These are phyloP conservation scores for Gambusia affinis DNA, from an alignment of 2,113 vertebrate genomes.

Conservation along the genomic window DNA sequence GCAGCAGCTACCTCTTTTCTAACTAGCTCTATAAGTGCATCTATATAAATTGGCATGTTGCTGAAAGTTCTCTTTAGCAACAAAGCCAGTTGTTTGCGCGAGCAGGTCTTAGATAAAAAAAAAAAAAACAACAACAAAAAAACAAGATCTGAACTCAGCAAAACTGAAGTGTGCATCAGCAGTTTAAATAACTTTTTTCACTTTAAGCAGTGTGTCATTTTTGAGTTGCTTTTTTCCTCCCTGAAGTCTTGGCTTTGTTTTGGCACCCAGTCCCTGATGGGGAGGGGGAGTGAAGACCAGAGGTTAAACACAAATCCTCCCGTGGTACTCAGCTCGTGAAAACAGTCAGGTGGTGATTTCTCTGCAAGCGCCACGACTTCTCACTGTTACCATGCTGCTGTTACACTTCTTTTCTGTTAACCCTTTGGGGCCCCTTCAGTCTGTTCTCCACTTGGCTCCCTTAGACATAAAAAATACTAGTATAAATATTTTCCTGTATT, in stretches of 20 bases:
- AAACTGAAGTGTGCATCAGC: conserved; percentile 48
- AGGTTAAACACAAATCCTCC: conserved; percentile 71
- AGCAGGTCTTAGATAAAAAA: conserved; percentile 22
- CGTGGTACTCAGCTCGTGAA: conserved; percentile 65
- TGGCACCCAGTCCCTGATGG: conserved; percentile 49
- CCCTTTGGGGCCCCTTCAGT: not conserved
- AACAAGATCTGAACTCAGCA: conserved; percentile 33
- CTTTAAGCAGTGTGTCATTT: conserved; percentile 49
- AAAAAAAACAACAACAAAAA: conserved; percentile 12
- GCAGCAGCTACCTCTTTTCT: not conserved
- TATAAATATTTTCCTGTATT: no score
- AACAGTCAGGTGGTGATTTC: conserved; percentile 65
- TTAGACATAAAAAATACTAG: not conserved
- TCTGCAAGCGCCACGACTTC: conserved; percentile 14
- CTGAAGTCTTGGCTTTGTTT: conserved; percentile 53
- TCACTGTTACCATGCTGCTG: not conserved
- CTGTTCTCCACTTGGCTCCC: not conserved
- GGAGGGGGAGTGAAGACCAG: conserved; percentile 41
- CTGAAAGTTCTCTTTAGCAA: conserved; percentile 10
- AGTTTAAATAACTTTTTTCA: conserved; percentile 56
- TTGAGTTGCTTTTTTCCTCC: conserved; percentile 36
- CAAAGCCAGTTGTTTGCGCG: conserved; percentile 32
- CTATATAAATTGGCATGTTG: conserved; percentile 2
- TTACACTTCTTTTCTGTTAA: not conserved
- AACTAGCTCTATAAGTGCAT: not conserved